Base-by-base conservation (phyloP, 2,113 vertebrate genomes). In the Uropsilus gracilis region DNA sequence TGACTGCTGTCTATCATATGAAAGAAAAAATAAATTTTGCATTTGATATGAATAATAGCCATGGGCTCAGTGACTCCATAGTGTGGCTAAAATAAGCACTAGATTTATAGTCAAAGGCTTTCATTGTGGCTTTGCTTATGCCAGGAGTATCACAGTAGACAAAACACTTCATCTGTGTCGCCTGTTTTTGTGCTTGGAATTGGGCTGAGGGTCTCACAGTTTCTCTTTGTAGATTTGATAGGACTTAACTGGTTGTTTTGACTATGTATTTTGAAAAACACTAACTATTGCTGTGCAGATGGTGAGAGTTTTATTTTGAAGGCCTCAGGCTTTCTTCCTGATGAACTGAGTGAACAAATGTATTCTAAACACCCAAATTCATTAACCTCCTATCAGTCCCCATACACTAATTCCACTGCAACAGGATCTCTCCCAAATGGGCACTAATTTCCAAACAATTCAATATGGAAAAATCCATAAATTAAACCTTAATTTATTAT, bases 401-500 rank as follows among this genome's bases (percentile, higher is more conserved):
- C 18, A 64, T 9, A 26, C 42, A 50, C 61, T 89, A 64, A 94
- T 97, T 95, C 90, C 84, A 75, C 22, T 64, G 85, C 75, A 92
- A 88, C 22, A 72, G 44, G 34, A 92, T 96, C 44, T 86, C 91
- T 91, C 84, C 87, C 91, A 90, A 89, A 94, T 2, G 37, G 63
- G 86, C 76, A 81, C 89, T 95, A 53, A 95, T 93, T 96, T 93
- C 80, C 93, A 93, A 97, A 91, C 90, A 96, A 96, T 91, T 18
- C 68, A 88, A 69, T 81, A 87, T 50, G 76, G 76, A 82, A 95
- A 66, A 96, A 93, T 93, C 80, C 92, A 94, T 95, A 94, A 96
- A 97, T 97, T 95, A 97, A 96, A 90, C 81, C 78, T 94, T 90
- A 96, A 96, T 95, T 97, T 90, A 82, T 96, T 97, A 97, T 95